phyloP scores from a whole-genome alignment of 2,888 invertebrate genomes.

The Drosophila greeni region DNA sequence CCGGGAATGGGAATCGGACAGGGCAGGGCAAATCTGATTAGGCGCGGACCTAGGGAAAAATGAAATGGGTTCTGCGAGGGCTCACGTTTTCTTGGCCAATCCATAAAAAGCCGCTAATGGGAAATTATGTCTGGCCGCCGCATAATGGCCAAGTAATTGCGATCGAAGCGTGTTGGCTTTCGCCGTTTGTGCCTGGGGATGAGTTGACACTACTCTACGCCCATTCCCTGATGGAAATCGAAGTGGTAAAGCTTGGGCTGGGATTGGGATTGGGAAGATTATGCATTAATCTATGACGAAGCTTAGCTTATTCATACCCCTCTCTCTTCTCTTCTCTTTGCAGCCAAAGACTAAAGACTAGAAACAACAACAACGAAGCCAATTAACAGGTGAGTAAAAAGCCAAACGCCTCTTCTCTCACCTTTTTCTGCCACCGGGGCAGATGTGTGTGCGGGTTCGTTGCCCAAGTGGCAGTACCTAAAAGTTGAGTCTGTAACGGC shows the following conservation, averaged over 20 bases:
- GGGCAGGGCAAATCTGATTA: slow-evolving; percentile 57
- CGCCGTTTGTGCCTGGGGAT: slow-evolving; percentile 19
- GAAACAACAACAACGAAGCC: slow-evolving; percentile 15
- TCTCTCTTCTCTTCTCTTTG: slow-evolving; percentile 34
- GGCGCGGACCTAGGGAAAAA: slow-evolving; percentile 13
- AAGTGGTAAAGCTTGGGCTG: slow-evolving; percentile 14
- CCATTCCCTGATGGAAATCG: slow-evolving; percentile 7
- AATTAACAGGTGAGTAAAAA: slow-evolving; percentile 59
- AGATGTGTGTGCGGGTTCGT: slow-evolving; percentile 10
- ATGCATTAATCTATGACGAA: slow-evolving; percentile 26
- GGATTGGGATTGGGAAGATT: slow-evolving; percentile 21
- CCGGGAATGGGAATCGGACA: slow-evolving; percentile 15
- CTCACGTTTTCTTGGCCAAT: slow-evolving; percentile 66
- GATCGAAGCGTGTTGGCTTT: slow-evolving; percentile 42
- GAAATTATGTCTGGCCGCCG: slow-evolving; percentile 27
- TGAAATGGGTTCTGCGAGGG: slow-evolving; percentile 34
- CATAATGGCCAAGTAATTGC: slow-evolving; percentile 37
- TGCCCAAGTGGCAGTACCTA: slow-evolving; percentile 14
- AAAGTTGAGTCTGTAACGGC: slow-evolving; percentile 3
- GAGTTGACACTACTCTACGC: slow-evolving; percentile 28
- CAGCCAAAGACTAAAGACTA: slow-evolving; percentile 60
- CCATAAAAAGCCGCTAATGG: slow-evolving; percentile 48
- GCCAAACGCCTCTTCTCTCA: neutral
- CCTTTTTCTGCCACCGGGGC: neutral
- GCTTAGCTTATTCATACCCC: slow-evolving; percentile 19